Evolutionary conservation across 1,140 invertebrate genomes (phyloP).

Genomic region (Paraescarpia echinospica): DNA sequence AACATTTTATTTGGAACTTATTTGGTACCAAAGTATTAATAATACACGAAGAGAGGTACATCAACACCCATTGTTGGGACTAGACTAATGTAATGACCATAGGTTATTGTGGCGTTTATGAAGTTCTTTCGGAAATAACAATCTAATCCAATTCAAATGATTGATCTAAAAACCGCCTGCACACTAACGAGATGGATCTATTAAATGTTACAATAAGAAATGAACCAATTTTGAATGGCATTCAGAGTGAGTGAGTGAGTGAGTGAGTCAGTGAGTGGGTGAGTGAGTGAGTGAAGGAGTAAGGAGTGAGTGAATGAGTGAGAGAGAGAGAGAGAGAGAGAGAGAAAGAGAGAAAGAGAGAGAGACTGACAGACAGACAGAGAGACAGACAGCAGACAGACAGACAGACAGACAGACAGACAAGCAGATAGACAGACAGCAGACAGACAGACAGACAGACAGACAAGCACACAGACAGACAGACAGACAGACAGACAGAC

Average conservation of each 20-base stretch:
- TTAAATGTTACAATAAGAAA: neutral
- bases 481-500: constrained; percentile 26
- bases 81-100: neutral
- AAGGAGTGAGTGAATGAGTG: constrained; percentile 16
- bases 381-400: neutral
- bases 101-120: neutral
- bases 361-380: neutral
- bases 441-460: constrained; percentile 1
- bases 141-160: neutral
- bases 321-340: constrained; percentile 23
- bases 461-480: constrained; percentile 23
- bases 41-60: neutral
- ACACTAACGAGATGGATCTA: neutral
- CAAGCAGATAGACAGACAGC: constrained; percentile 12
- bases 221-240: too few relatives aligned
- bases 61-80: neutral
- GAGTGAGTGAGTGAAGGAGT: constrained; percentile 12
- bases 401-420: neutral
- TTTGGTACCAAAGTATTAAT: neutral
- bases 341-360: constrained; percentile 25
- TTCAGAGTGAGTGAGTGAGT: constrained; percentile 21
- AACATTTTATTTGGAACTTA: neutral
- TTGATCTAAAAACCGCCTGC: neutral
- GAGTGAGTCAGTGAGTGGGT: constrained; percentile 19
- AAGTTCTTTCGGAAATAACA: neutral